Evolutionary conservation across 2,888 invertebrate genomes (phyloP).

Genomic region (Mystacides longicornis): DNA sequence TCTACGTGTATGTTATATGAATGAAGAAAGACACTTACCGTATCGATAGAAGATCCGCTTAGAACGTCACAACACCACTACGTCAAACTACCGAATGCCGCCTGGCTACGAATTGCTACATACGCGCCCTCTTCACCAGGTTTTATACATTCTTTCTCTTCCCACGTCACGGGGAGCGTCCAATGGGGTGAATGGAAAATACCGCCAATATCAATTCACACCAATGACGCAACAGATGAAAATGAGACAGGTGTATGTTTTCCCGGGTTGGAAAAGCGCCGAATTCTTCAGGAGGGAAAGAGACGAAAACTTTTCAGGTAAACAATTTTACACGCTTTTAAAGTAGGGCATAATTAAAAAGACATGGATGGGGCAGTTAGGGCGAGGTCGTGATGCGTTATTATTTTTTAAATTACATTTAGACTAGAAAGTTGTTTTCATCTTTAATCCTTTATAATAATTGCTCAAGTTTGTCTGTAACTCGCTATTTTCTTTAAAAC

Average conservation of each 20-base stretch:
- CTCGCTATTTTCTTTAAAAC: too few relatives aligned
- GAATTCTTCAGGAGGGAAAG: too few relatives aligned
- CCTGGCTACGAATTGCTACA: constrained; percentile 12
- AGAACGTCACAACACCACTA: constrained; percentile 12
- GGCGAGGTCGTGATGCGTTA: constrained; percentile 25
- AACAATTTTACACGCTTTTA: not conserved
- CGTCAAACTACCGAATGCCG: constrained; percentile 16
- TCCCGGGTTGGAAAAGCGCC: not conserved
- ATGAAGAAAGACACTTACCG: constrained; percentile 9
- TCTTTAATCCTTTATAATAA: too few relatives aligned
- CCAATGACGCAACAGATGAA: constrained; percentile 15
- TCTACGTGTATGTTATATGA: not conserved
- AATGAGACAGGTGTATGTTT: not conserved
- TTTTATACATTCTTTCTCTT: constrained; percentile 18
- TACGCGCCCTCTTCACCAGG: constrained; percentile 17
- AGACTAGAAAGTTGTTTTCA: not conserved
- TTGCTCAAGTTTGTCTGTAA: too few relatives aligned
- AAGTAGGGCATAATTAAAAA: constrained; percentile 23
- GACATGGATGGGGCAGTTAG: constrained; percentile 14
- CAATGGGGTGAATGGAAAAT: constrained; percentile 14
- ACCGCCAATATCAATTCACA: constrained; percentile 16
- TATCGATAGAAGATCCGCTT: constrained; percentile 13
- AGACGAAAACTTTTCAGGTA: constrained; percentile 11
- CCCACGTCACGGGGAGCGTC: constrained; percentile 19
- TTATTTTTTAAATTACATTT: not conserved